Evolutionary conservation across 2,113 vertebrate genomes (phyloP).

Genomic region (Cisticola juncidis): DNA sequence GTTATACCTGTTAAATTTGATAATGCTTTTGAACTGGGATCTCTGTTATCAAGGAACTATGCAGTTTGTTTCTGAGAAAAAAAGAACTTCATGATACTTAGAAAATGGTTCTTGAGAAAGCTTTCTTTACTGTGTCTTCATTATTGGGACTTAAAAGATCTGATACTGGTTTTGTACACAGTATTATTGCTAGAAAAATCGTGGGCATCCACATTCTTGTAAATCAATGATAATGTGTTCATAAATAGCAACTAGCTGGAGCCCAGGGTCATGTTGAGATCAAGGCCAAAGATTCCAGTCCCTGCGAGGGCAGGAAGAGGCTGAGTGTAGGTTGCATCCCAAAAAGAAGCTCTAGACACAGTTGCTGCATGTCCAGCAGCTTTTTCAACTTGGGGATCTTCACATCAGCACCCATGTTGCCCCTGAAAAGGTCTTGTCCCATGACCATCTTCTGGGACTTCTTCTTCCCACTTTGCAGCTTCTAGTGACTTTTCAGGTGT

Average conservation of each 20-base stretch:
- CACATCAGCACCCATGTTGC: neutral
- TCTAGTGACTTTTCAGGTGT: neutral
- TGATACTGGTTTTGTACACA: neutral
- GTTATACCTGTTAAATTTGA: neutral
- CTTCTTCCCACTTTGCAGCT: neutral
- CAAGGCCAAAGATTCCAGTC: neutral
- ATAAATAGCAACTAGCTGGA: neutral
- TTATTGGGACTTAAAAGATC: neutral
- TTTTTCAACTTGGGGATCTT: rapidly evolving
- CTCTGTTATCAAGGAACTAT: neutral
- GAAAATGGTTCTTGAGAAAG: neutral
- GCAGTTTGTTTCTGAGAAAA: neutral
- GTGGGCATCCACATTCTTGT: neutral
- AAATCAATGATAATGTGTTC: neutral
- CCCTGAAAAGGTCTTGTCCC: neutral
- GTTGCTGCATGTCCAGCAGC: neutral
- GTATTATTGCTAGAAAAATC: neutral
- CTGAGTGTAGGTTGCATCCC: neutral
- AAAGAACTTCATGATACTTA: neutral
- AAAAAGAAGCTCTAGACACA: neutral
- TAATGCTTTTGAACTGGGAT: neutral
- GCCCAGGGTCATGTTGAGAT: neutral
- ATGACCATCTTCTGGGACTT: neutral
- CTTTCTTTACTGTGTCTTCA: neutral
- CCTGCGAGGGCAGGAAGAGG: neutral